These are phyloP conservation scores for Drosophila emarginata DNA, from an alignment of 2,888 invertebrate genomes.

Conservation along the genomic window DNA sequence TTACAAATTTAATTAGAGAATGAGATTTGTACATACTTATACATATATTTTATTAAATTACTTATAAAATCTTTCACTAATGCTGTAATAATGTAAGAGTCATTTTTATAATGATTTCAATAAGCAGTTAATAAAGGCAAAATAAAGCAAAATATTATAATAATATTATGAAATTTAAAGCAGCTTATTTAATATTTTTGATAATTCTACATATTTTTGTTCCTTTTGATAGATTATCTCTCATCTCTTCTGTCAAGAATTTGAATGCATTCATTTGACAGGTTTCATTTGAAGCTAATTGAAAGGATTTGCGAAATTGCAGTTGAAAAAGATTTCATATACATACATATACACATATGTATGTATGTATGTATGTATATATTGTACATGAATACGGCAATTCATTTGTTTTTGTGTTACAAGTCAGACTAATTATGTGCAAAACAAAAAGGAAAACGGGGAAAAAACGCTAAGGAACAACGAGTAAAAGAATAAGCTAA, in stretches of 20 bases:
- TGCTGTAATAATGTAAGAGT: too few species aligned
- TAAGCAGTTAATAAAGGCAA: too few species aligned
- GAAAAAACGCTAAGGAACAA: constrained; percentile 3
- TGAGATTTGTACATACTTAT: too few species aligned
- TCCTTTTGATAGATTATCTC: too few species aligned
- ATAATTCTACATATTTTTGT: too few species aligned
- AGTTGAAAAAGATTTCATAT: background rate
- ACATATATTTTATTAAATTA: too few species aligned
- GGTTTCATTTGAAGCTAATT: background rate
- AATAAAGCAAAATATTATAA: too few species aligned
- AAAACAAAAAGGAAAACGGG: constrained; percentile 30
- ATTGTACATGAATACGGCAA: constrained; percentile 17
- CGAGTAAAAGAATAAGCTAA: background rate
- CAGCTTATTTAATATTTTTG: too few species aligned
- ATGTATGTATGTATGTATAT: background rate
- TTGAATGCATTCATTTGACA: background rate
- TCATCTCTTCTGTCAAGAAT: background rate
- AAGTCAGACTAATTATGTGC: constrained; percentile 63
- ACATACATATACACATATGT: background rate
- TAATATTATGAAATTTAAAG: too few species aligned
- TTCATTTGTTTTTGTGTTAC: constrained; percentile 23
- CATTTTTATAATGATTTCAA: too few species aligned
- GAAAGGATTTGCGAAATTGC: background rate
- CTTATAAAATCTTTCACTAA: too few species aligned
- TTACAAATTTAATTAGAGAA: too few species aligned